A percentile compares a stretch with the other conserved stretches of the same genome.
Conservation (phyloP, 2,797 vertebrate genomes). For the Sebastes taczanowskii region DNA sequence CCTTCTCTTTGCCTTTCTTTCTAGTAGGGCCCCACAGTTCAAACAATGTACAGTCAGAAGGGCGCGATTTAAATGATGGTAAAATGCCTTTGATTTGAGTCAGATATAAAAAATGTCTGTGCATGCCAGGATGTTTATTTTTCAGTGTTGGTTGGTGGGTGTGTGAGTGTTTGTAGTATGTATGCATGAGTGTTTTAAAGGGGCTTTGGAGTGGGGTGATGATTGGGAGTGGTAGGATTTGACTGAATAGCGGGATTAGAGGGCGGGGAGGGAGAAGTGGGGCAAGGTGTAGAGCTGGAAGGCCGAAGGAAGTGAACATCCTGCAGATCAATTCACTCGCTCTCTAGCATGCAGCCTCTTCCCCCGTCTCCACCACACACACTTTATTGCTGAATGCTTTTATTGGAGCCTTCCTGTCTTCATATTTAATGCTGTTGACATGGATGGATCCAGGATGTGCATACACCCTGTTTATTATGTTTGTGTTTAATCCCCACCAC, state of each 20-base stretch:
- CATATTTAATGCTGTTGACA: not conserved
- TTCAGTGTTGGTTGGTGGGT: slow-evolving; percentile 17
- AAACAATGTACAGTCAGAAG: slow-evolving; percentile 1
- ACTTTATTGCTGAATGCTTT: not conserved
- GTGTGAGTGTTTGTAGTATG: slow-evolving; percentile 45
- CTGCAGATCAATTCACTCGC: not conserved
- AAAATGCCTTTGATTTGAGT: slow-evolving; percentile 53
- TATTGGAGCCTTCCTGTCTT: not conserved
- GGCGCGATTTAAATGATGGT: slow-evolving; percentile 1
- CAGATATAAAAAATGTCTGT: slow-evolving; percentile 19
- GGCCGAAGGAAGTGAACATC: slow-evolving; percentile 20
- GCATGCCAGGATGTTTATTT: slow-evolving; percentile 41
- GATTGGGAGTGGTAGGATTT: slow-evolving; percentile 50
- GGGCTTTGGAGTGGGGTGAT: slow-evolving; percentile 37
- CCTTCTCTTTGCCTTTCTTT: not conserved
- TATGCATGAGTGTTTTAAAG: slow-evolving; percentile 17
- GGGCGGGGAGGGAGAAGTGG: slow-evolving; percentile 8
- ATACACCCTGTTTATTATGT: slow-evolving; percentile 9
- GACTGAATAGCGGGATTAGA: slow-evolving; percentile 46
- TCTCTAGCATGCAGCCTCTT: not conserved
- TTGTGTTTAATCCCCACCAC: slow-evolving; percentile 5
- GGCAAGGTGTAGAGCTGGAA: slow-evolving; percentile 29
- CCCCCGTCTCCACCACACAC: not conserved
- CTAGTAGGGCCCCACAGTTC: not conserved
- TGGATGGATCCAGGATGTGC: not conserved